These are phyloP conservation scores for Portunus trituberculatus DNA, from an alignment of 1,140 invertebrate species.

Conservation along the genomic window DNA sequence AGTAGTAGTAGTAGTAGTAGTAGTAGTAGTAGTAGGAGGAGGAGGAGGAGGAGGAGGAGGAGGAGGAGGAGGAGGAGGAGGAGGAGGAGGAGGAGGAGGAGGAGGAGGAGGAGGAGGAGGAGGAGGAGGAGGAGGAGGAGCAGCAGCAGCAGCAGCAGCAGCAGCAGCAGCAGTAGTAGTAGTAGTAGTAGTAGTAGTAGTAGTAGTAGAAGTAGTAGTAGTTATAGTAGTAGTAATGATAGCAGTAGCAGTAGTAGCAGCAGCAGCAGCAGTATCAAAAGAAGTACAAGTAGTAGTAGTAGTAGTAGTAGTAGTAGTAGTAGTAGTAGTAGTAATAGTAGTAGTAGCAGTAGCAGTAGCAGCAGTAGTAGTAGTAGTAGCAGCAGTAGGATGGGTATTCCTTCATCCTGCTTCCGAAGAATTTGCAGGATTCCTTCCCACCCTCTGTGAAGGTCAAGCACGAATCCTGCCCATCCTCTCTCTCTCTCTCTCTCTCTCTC, in stretches of 20 bases:
- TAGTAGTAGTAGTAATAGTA: constrained; percentile 10
- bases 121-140: too few relatives aligned
- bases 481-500: background rate
- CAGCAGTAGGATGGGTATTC: background rate
- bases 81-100: too few relatives aligned
- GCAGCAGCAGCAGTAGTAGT: too few relatives aligned
- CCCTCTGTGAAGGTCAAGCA: too few relatives aligned
- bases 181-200: too few relatives aligned
- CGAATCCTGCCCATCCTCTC: background rate
- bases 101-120: too few relatives aligned
- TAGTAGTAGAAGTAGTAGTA: background rate
- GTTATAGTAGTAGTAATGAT: background rate
- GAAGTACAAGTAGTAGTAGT: background rate
- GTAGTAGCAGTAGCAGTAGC: background rate
- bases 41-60: too few relatives aligned
- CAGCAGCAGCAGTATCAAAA: background rate
- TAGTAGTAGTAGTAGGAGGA: too few relatives aligned
- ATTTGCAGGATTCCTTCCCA: too few relatives aligned
- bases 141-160: too few relatives aligned
- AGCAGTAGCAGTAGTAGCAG: background rate
- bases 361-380: background rate
- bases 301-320: constrained; percentile 6
- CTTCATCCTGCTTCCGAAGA: too few relatives aligned
- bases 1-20: background rate
- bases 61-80: too few relatives aligned